Evolutionary conservation across 2,888 invertebrate species (phyloP).

Genomic region (Drosophila longiperda): DNA sequence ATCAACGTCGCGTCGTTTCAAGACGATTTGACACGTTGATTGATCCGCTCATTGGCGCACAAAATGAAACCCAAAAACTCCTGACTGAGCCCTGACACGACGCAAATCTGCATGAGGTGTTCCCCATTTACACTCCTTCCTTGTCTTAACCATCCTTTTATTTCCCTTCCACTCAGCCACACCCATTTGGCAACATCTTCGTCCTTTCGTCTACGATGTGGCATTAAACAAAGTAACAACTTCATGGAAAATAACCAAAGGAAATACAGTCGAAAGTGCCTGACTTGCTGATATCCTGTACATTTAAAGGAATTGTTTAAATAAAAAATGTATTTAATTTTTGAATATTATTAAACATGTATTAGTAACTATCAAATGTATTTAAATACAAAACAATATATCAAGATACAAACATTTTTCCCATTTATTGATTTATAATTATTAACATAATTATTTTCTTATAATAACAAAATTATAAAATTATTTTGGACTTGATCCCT

Average conservation of each 20-base stretch:
- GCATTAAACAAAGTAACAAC: slow-evolving; percentile 79
- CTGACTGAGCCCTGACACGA: slow-evolving; percentile 48
- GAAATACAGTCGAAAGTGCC: neutral
- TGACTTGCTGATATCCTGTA: slow-evolving; percentile 1
- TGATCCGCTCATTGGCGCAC: slow-evolving; percentile 80
- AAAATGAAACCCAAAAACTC: slow-evolving; percentile 65
- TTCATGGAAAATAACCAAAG: slow-evolving; percentile 52
- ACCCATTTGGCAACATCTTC: slow-evolving; percentile 35
- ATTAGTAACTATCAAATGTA: neutral
- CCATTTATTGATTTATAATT: neutral
- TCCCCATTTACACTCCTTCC: neutral
- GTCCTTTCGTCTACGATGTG: slow-evolving; percentile 56
- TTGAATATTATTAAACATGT: neutral
- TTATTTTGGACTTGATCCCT: neutral
- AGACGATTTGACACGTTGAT: slow-evolving; percentile 80
- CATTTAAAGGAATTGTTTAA: too few species aligned
- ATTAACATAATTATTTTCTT: neutral
- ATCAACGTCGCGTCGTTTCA: slow-evolving; percentile 70
- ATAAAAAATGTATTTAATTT: neutral
- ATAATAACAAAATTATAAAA: neutral
- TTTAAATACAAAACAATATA: neutral
- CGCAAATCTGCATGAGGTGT: slow-evolving; percentile 54
- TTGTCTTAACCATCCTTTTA: neutral
- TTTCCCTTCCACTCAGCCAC: neutral
- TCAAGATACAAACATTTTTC: neutral